Percentiles rank a stretch among this genome's conserved stretches.
These are phyloP conservation scores for Eupithecia exiguata DNA, from an alignment of 2,888 invertebrate genomes.

Conservation along the genomic window DNA sequence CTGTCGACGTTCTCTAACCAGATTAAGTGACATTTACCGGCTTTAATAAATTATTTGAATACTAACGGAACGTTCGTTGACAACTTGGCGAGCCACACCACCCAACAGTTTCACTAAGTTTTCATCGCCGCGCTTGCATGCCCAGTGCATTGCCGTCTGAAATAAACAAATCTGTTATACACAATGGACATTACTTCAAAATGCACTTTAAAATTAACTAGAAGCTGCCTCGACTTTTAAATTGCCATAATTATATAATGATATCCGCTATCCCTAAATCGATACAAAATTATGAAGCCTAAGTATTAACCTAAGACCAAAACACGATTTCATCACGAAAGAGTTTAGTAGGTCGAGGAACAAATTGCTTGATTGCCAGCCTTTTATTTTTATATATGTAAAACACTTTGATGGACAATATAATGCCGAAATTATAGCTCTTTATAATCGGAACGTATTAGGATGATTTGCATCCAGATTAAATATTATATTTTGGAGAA, in stretches of 20 bases:
- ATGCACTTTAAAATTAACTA: conserved; percentile 41
- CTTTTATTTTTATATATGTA: conserved; percentile 82
- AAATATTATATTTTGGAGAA: conserved; percentile 82
- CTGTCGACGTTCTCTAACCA: neutral
- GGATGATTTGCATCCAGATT: conserved; percentile 83
- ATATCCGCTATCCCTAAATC: conserved; percentile 52
- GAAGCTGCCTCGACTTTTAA: conserved; percentile 39
- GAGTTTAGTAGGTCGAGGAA: conserved; percentile 79
- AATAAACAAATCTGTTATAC: conserved; percentile 56
- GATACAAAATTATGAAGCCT: conserved; percentile 62
- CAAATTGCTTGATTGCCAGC: conserved; percentile 80
- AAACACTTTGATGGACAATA: conserved; percentile 83
- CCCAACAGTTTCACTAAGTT: conserved; percentile 96
- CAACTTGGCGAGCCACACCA: conserved; percentile 90
- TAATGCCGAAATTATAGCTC: conserved; percentile 82
- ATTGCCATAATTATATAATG: conserved; percentile 47
- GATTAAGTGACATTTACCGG: neutral
- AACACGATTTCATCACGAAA: conserved; percentile 74
- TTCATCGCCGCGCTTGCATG: conserved; percentile 96
- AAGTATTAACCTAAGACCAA: conserved; percentile 65
- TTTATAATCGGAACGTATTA: conserved; percentile 82
- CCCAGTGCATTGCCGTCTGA: conserved; percentile 98
- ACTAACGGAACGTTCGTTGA: conserved; percentile 94
- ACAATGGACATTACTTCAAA: conserved; percentile 28
- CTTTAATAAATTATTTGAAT: neutral